phyloP scores from a whole-genome alignment of 2,888 invertebrate genomes.

The Nephrotoma guestfalica region DNA sequence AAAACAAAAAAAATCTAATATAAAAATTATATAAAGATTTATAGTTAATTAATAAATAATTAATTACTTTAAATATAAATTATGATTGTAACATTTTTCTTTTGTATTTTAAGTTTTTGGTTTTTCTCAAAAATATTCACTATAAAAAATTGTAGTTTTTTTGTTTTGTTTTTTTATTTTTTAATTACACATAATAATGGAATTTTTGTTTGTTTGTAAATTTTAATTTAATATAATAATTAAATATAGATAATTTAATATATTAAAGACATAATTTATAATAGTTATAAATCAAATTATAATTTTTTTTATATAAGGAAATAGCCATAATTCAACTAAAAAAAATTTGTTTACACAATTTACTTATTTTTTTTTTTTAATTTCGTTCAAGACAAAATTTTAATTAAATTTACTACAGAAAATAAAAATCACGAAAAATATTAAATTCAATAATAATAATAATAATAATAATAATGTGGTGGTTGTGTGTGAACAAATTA shows the following conservation, averaged over 20 bases:
- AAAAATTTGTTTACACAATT: neutral
- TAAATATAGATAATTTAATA: neutral
- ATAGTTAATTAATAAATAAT: neutral
- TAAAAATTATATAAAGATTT: neutral
- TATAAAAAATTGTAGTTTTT: neutral
- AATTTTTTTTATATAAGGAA: neutral
- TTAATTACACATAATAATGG: neutral
- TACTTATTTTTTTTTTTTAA: neutral
- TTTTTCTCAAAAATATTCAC: neutral
- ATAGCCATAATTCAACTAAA: neutral
- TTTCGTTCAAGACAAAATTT: neutral
- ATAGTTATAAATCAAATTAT: neutral
- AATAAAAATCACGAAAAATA: neutral
- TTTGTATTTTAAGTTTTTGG: neutral
- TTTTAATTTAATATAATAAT: neutral
- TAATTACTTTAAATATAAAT: neutral
- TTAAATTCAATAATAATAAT: neutral
- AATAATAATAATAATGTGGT: neutral
- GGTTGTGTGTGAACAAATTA: neutral
- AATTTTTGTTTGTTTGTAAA: neutral
- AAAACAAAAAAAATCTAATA: neutral
- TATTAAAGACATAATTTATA: neutral
- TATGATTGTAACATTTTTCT: neutral
- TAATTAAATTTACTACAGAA: neutral
- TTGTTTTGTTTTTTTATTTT: neutral